A percentile compares a stretch with the other conserved stretches of the same genome.
Conservation (phyloP, 2,888 invertebrate species). For the Leptura quadrifasciata region DNA sequence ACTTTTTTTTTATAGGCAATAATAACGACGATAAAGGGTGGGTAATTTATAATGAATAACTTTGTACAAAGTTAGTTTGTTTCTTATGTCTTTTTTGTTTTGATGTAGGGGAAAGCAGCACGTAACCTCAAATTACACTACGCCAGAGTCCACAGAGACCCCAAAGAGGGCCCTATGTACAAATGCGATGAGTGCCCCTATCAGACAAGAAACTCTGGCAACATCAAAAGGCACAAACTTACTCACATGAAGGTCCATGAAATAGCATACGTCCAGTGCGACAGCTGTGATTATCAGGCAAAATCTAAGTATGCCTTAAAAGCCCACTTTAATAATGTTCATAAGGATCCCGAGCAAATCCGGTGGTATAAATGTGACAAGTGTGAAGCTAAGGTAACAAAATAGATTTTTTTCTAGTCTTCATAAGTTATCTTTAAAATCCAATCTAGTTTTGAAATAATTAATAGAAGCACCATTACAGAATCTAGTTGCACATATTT, state of each 20-base stretch:
- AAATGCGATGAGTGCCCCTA: conserved; percentile 21
- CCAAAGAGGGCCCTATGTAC: conserved; percentile 15
- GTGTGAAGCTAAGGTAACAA: not conserved
- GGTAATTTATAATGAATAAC: no score
- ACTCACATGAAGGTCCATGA: conserved; percentile 14
- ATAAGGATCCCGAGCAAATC: not conserved
- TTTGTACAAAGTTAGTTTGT: no score
- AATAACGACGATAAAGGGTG: no score
- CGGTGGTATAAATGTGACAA: not conserved
- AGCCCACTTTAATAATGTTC: conserved; percentile 21
- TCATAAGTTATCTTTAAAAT: no score
- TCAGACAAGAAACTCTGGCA: not conserved
- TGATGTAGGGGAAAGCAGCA: not conserved
- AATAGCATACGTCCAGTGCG: conserved; percentile 3
- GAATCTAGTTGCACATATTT: no score
- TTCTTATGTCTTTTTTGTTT: no score
- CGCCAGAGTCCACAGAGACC: not conserved
- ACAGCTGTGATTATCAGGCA: conserved; percentile 21
- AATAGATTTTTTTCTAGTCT: not conserved
- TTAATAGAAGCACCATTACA: no score
- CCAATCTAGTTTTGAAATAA: no score
- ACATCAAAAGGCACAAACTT: conserved; percentile 24
- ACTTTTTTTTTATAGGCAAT: no score
- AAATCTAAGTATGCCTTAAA: not conserved
- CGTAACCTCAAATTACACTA: not conserved